Percentiles rank a stretch among this genome's conserved stretches.
These are phyloP conservation scores for Peromyscus melanophrys DNA, from an alignment of 2,797 vertebrate species.

Conservation along the genomic window DNA sequence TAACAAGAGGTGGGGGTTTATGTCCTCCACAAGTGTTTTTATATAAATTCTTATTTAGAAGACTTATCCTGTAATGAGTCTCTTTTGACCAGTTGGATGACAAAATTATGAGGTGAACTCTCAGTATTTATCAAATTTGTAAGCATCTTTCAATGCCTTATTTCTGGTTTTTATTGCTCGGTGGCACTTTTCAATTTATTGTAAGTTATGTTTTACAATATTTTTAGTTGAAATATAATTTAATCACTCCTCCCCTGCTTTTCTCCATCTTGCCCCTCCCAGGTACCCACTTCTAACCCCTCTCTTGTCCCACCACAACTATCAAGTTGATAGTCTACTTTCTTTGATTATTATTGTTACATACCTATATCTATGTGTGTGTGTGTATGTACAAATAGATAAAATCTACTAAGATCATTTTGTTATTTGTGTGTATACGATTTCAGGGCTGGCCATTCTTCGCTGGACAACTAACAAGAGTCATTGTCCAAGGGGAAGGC, in stretches of 20 bases:
- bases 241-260: not conserved
- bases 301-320: not conserved
- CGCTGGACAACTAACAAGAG: not conserved
- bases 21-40: not conserved
- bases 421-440: too few species aligned
- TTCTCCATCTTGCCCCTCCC: not conserved
- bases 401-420: not conserved
- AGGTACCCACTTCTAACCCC: not conserved
- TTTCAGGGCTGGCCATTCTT: not conserved
- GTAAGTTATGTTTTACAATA: not conserved
- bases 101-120: not conserved
- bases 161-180: not conserved
- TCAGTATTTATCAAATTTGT: not conserved
- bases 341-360: not conserved
- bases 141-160: not conserved
- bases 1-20: not conserved
- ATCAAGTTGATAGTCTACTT: not conserved
- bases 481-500: not conserved
- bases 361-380: too few species aligned
- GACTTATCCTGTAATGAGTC: not conserved
- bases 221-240: not conserved
- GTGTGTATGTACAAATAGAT: not conserved
- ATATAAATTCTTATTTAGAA: not conserved
- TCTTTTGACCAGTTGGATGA: not conserved
- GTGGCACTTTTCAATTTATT: not conserved